Conservation (phyloP, 2,888 invertebrate genomes). For the Euclidia mi region DNA sequence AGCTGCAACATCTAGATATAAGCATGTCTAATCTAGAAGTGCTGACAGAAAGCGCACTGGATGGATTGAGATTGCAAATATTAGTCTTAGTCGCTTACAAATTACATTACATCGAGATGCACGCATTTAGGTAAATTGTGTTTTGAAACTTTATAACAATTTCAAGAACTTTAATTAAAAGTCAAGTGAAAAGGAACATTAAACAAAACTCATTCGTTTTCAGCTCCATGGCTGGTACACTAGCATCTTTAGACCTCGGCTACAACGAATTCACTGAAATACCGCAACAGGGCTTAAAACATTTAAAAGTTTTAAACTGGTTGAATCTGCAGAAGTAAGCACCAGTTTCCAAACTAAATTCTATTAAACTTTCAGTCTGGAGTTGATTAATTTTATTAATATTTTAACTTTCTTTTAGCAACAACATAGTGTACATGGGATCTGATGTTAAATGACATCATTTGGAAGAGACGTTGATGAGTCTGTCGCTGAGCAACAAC, state of each 20-base stretch:
- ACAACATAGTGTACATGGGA: slow-evolving; percentile 93
- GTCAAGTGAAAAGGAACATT: slow-evolving; percentile 47
- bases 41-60: slow-evolving; percentile 94
- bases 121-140: slow-evolving; percentile 92
- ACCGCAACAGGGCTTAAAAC: slow-evolving; percentile 93
- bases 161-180: slow-evolving; percentile 47
- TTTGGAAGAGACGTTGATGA: slow-evolving; percentile 93
- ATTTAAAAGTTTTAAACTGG: slow-evolving; percentile 94
- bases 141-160: slow-evolving; percentile 46
- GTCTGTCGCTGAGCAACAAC: slow-evolving; percentile 95
- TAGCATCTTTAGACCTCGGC: slow-evolving; percentile 95
- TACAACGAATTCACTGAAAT: slow-evolving; percentile 95
- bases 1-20: slow-evolving; percentile 95
- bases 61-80: slow-evolving; percentile 94
- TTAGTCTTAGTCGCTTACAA: slow-evolving; percentile 95
- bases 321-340: slow-evolving; percentile 95
- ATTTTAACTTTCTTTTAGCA: slow-evolving; percentile 89
- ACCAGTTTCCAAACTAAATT: slow-evolving; percentile 69
- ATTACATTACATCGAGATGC: slow-evolving; percentile 94
- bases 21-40: slow-evolving; percentile 95
- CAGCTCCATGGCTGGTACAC: slow-evolving; percentile 95
- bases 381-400: slow-evolving; percentile 60
- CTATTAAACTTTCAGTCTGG: slow-evolving; percentile 62
- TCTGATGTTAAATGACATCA: slow-evolving; percentile 95
- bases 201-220: slow-evolving; percentile 78